Conservation (phyloP, 2,888 invertebrate genomes). For the Hirtodrosophila cameraria region DNA sequence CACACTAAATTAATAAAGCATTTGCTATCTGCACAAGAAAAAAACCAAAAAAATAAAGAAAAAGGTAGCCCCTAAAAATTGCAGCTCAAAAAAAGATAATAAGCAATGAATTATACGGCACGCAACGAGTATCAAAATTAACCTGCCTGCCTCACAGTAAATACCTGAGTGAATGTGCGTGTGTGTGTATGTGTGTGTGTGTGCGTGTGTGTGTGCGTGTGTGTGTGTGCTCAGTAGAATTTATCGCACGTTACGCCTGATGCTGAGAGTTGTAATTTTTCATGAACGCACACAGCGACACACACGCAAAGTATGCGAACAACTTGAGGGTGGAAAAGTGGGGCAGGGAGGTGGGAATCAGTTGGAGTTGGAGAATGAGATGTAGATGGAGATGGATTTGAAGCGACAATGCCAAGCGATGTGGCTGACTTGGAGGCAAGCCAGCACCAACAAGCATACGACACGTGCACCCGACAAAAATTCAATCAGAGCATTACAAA, state of each 20-base stretch:
- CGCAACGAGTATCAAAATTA: constrained; percentile 78
- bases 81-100: constrained; percentile 74
- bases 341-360: constrained; percentile 14
- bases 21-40: constrained; percentile 67
- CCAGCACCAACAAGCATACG: constrained; percentile 18
- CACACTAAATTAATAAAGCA: constrained; percentile 81
- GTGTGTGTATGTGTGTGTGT: neutral
- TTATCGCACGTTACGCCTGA: constrained; percentile 76
- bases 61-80: constrained; percentile 47
- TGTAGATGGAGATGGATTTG: constrained; percentile 36
- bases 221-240: constrained; percentile 52
- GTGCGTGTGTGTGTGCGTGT: constrained; percentile 10
- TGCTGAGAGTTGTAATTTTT: constrained; percentile 80
- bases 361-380: constrained; percentile 4
- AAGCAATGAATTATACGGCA: constrained; percentile 81
- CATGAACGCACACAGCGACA: constrained; percentile 32
- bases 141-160: constrained; percentile 36
- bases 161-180: neutral
- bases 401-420: constrained; percentile 38
- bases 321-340: neutral
- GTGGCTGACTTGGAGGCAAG: constrained; percentile 43
- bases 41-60: constrained; percentile 6
- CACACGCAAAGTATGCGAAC: constrained; percentile 6
- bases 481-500: neutral
- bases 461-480: constrained; percentile 55